Evolutionary conservation across 2,797 vertebrate species (phyloP).

Genomic region (Platyrinchus mystaceus): DNA sequence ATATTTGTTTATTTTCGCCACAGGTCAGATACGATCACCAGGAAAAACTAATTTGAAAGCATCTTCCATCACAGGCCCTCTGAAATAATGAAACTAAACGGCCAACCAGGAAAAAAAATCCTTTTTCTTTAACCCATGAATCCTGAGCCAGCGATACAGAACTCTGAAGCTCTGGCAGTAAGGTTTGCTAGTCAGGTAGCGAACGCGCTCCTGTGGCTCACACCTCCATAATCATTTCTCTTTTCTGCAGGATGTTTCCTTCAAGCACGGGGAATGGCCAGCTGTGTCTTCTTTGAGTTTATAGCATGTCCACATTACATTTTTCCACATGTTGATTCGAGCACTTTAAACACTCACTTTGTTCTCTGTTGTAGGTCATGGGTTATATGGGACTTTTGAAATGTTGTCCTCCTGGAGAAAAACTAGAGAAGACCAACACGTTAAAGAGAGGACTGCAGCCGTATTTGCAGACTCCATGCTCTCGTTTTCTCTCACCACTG

Average conservation of each 20-base stretch:
- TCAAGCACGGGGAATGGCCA: not conserved
- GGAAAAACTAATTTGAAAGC: constrained; percentile 50
- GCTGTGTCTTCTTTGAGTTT: not conserved
- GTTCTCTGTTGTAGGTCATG: constrained; percentile 86
- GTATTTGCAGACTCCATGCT: constrained; percentile 98
- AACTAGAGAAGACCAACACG: constrained; percentile 96
- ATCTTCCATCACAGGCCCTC: constrained; percentile 34
- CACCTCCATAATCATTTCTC: not conserved
- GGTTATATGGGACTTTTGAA: constrained; percentile 97
- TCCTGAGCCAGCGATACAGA: not conserved
- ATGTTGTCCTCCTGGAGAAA: constrained; percentile 98
- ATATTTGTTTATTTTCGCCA: constrained; percentile 26
- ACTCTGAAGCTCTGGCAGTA: not conserved
- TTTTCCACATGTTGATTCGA: not conserved
- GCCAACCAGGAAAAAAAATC: not conserved
- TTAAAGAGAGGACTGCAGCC: constrained; percentile 95
- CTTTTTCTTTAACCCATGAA: constrained; percentile 1
- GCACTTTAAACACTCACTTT: constrained; percentile 63
- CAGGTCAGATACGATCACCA: constrained; percentile 40
- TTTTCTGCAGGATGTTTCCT: not conserved
- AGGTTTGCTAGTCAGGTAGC: not conserved
- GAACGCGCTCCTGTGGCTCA: not conserved
- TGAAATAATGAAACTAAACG: not conserved
- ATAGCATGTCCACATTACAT: not conserved
- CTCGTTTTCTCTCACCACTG: constrained; percentile 94